Percentiles rank a stretch among this genome's conserved stretches.
These are phyloP conservation scores for Halcyon badia DNA, from an alignment of 2,797 vertebrate species.

Conservation along the genomic window DNA sequence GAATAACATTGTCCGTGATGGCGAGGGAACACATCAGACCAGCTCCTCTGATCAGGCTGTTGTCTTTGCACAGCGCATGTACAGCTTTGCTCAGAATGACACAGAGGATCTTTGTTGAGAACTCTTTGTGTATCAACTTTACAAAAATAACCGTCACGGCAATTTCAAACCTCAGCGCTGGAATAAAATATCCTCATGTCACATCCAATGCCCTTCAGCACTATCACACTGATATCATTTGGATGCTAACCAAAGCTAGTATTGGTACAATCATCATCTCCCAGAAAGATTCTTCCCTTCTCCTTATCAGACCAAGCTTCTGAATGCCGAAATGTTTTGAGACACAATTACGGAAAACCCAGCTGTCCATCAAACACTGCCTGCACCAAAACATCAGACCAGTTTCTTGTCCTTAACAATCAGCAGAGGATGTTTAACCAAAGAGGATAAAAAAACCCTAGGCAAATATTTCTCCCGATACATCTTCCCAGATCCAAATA, in stretches of 20 bases:
- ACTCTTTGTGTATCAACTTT: background rate
- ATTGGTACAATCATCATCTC: rapidly evolving
- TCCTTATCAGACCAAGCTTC: background rate
- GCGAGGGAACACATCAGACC: background rate
- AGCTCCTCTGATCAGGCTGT: background rate
- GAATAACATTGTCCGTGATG: background rate
- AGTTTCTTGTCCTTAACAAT: background rate
- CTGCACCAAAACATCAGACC: background rate
- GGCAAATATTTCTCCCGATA: background rate
- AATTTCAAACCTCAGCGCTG: background rate
- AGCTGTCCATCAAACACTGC: background rate
- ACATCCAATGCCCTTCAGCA: background rate
- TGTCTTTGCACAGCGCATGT: rapidly evolving
- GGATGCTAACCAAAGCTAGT: background rate
- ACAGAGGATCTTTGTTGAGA: background rate
- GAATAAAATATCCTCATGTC: background rate
- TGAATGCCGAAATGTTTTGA: background rate
- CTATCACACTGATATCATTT: rapidly evolving
- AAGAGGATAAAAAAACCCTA: rapidly evolving
- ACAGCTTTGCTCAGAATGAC: background rate
- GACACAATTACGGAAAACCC: background rate
- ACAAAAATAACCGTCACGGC: background rate
- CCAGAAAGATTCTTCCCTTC: background rate
- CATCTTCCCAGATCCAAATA: background rate
- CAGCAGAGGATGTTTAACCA: background rate